Percentiles rank a stretch among this genome's conserved stretches.
Conservation (phyloP, 2,797 vertebrate genomes). For the Brotogeris chrysoptera region DNA sequence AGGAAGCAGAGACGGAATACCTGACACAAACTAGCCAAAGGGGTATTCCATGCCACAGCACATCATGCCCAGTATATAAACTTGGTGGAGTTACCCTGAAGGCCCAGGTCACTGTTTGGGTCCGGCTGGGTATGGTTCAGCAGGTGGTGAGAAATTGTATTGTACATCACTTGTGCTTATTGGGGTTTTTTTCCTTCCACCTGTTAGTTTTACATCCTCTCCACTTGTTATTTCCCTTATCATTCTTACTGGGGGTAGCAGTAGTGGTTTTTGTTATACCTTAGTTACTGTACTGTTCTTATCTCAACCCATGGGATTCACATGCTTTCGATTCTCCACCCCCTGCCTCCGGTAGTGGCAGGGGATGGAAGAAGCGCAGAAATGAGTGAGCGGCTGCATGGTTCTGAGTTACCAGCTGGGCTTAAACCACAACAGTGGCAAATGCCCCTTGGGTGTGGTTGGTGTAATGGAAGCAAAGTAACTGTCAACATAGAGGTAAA, state of each 20-base stretch:
- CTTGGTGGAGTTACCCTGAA: not conserved
- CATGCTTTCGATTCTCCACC: not conserved
- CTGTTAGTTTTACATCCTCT: not conserved
- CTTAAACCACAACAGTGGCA: not conserved
- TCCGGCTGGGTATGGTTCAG: not conserved
- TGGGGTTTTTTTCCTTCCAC: not conserved
- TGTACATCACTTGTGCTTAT: not conserved
- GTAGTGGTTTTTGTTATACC: not conserved
- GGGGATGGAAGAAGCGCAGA: not conserved
- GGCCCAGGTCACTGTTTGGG: not conserved
- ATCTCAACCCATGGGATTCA: not conserved
- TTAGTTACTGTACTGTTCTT: not conserved
- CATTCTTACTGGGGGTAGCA: not conserved
- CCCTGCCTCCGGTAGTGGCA: fast-evolving
- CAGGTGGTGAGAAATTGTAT: not conserved
- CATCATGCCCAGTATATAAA: not conserved
- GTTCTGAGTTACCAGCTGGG: not conserved
- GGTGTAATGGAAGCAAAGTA: not conserved
- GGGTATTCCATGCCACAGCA: not conserved
- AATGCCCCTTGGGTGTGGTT: not conserved
- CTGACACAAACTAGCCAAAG: not conserved
- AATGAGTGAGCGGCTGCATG: not conserved
- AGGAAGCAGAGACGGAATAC: not conserved
- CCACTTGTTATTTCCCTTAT: not conserved
- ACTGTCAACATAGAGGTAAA: not conserved